Percentiles rank a stretch among this genome's conserved stretches.
phyloP scores from a whole-genome alignment of 1,140 invertebrate genomes.

The Zaprionus vittiger region DNA sequence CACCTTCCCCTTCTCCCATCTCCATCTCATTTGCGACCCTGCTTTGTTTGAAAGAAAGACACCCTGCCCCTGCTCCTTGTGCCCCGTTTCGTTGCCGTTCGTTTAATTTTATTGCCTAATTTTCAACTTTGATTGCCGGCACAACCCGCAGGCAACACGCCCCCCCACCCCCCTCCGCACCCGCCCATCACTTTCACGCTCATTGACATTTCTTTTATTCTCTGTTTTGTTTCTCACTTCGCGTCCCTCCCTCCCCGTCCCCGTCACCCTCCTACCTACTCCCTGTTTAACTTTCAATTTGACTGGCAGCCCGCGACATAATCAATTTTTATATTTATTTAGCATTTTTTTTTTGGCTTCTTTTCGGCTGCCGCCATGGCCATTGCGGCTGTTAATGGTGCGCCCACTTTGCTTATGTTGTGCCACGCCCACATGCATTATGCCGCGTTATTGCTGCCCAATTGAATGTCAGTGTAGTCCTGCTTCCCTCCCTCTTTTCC shows the following conservation, averaged over 20 bases:
- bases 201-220: slow-evolving; percentile 70
- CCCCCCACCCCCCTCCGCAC: neutral
- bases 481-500: neutral
- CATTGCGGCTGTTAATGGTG: slow-evolving; percentile 37
- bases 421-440: slow-evolving; percentile 40
- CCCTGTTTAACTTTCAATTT: slow-evolving; percentile 56
- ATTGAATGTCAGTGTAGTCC: slow-evolving; percentile 21
- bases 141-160: slow-evolving; percentile 36
- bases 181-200: slow-evolving; percentile 65
- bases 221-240: slow-evolving; percentile 23
- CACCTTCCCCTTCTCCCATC: too few species aligned
- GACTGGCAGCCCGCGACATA: slow-evolving; percentile 48
- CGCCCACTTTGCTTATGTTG: slow-evolving; percentile 4
- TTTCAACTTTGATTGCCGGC: slow-evolving; percentile 79
- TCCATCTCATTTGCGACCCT: neutral
- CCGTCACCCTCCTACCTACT: slow-evolving; percentile 1
- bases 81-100: slow-evolving; percentile 66
- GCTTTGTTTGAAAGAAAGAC: neutral
- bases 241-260: slow-evolving; percentile 6
- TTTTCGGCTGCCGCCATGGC: slow-evolving; percentile 17
- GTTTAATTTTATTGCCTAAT: slow-evolving; percentile 82
- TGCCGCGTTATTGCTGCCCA: slow-evolving; percentile 21
- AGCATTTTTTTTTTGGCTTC: slow-evolving; percentile 54
- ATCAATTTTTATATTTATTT: slow-evolving; percentile 79
- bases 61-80: slow-evolving; percentile 7